phyloP scores from a whole-genome alignment of 2,888 invertebrate genomes.

The Abrostola triplasia region DNA sequence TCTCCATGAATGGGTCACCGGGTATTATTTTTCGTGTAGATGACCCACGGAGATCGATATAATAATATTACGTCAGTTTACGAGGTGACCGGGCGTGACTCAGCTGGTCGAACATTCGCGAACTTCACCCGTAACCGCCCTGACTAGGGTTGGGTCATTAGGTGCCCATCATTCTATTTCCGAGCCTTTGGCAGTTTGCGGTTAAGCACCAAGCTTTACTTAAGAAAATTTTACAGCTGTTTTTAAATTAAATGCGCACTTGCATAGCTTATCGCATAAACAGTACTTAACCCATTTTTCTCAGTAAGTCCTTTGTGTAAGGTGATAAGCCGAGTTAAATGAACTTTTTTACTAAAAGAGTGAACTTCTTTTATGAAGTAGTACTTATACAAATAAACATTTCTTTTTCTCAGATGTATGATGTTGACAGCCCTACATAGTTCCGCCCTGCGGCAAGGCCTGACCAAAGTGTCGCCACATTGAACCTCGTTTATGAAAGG shows the following conservation, averaged over 20 bases:
- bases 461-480: constrained; percentile 64
- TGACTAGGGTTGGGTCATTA: constrained; percentile 34
- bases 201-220: not conserved
- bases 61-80: constrained; percentile 66
- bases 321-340: constrained; percentile 42
- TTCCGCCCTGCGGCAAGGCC: constrained; percentile 64
- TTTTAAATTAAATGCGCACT: constrained; percentile 17
- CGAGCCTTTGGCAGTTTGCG: not conserved
- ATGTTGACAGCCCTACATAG: constrained; percentile 39
- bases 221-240: not conserved
- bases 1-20: constrained; percentile 18
- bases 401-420: constrained; percentile 1
- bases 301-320: constrained; percentile 33
- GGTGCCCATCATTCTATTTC: too few species aligned
- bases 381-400: not conserved
- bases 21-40: constrained; percentile 7
- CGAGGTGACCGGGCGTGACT: constrained; percentile 58
- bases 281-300: constrained; percentile 44
- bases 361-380: not conserved
- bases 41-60: constrained; percentile 41
- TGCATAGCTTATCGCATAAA: constrained; percentile 32
- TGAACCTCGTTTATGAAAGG: constrained; percentile 66
- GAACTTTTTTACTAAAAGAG: not conserved
- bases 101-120: constrained; percentile 58
- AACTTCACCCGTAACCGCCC: constrained; percentile 38